Percentiles rank a stretch among this genome's conserved stretches.
phyloP scores from a whole-genome alignment of 2,888 invertebrate genomes.

The Drosophila antonietae region DNA sequence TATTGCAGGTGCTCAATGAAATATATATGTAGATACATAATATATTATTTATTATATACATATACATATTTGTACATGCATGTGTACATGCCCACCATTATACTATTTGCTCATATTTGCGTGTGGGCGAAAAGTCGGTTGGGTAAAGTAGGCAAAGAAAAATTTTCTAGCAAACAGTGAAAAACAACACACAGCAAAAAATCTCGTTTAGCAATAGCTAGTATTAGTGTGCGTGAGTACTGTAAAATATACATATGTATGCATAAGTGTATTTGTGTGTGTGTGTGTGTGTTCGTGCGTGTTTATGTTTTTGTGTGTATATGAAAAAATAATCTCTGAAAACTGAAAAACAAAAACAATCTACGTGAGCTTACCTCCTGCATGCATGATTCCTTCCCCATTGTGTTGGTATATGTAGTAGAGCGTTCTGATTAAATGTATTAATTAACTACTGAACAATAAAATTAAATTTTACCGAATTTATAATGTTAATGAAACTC shows the following conservation, averaged over 20 bases:
- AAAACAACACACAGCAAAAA: constrained; percentile 37
- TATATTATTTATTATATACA: not conserved
- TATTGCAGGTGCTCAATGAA: not conserved
- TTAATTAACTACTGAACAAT: not conserved
- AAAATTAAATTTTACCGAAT: not conserved
- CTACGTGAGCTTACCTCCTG: constrained; percentile 29
- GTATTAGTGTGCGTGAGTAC: constrained; percentile 4
- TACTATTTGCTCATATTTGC: constrained; percentile 19
- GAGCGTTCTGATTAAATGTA: not conserved
- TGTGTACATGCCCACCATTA: not conserved
- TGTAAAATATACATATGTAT: too few relatives aligned
- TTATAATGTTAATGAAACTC: not conserved
- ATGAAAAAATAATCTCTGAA: constrained; percentile 27
- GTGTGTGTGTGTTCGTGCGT: constrained; percentile 3
- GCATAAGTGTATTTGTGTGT: not conserved
- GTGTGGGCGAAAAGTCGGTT: constrained; percentile 31
- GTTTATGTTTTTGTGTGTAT: not conserved
- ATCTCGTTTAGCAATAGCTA: constrained; percentile 56
- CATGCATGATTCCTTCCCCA: constrained; percentile 9
- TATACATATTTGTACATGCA: not conserved
- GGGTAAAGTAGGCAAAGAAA: constrained; percentile 62
- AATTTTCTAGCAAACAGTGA: constrained; percentile 27
- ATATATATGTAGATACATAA: not conserved
- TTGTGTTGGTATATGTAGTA: not conserved
- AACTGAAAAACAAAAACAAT: constrained; percentile 25